Evolutionary conservation across 2,888 invertebrate species (phyloP), one percentile per base, ranked within the genome.

Genomic region (Cheilosia scutellata): DNA sequence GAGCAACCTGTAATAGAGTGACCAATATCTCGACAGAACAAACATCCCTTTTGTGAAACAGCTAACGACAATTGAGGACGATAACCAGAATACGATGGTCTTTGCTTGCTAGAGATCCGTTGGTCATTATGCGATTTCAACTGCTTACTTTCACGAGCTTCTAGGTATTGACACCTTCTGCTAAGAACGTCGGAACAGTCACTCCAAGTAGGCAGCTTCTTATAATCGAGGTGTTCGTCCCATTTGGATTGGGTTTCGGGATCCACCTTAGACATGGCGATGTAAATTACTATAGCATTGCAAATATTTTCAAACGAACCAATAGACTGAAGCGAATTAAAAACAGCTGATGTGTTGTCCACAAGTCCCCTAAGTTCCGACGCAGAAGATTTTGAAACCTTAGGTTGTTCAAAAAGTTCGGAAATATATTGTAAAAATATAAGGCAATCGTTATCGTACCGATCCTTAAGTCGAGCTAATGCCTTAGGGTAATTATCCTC

Each of bases 361-460:
- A 20, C 20, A 20, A 20, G 20, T 20, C 20, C 20, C 20, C 20
- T 20, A 20, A 63, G 7, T 11, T 29, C 49, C 37, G 51, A 60
- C 1, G 49, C 29, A n/a, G 51, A 65, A 37, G 40, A 37, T 9
- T 53, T 65, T 13, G 33, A 5, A 9, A 40, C 27, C 7, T 51
- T 65, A 7, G 65, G 65, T 27, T 11, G 31, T 13, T 51, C 40
- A 25, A 66, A 25, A 2, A 66, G 11, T 27, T 66, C 37, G 1
- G 31, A 68, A 42, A 72, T 57, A 11, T 66, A 47, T 66, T 58
- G 58, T 13, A 53, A 25, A 33, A 70, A 78, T 6, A 62, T 78
- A 4, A 72, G 42, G 37, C 57, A 57, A 16, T 82, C 75, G n/a
- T 75, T 75, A 33, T 75, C 70, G 31, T 75, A 75, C 1, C 63